These are phyloP conservation scores for Linhomoeus sp. DNA, from an alignment of 2,888 invertebrate genomes.

Conservation along the genomic window DNA sequence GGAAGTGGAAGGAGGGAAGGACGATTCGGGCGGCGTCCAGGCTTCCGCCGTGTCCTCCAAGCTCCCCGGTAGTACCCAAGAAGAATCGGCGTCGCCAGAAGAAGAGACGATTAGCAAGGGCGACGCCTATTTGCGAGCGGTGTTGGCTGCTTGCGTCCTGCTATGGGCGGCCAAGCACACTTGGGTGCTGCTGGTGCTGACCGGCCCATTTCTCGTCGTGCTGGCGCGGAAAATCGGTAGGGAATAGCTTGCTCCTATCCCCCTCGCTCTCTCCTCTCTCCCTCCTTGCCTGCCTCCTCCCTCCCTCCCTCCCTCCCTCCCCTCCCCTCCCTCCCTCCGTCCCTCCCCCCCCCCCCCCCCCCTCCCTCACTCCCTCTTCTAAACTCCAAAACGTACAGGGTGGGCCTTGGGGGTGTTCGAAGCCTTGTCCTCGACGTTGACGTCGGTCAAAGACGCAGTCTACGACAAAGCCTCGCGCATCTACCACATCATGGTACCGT, in stretches of 20 bases:
- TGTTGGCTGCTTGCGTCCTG: conserved; percentile 13
- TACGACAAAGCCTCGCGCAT: background rate
- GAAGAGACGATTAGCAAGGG: background rate
- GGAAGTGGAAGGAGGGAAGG: too few species aligned
- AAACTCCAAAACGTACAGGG: background rate
- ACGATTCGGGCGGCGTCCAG: too few species aligned
- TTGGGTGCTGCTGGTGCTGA: conserved; percentile 14
- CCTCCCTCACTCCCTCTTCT: too few species aligned
- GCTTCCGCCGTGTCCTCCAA: too few species aligned
- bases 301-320: too few species aligned
- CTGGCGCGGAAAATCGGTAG: conserved; percentile 7
- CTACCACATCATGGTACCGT: conserved; percentile 2
- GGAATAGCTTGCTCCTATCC: too few species aligned
- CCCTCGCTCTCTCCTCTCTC: too few species aligned
- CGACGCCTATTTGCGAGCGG: conserved; percentile 7
- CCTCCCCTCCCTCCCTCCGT: too few species aligned
- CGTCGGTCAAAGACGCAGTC: background rate
- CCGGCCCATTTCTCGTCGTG: conserved; percentile 16
- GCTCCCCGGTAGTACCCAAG: too few species aligned
- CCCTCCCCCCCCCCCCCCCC: too few species aligned
- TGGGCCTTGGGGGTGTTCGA: background rate
- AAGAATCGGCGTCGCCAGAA: background rate
- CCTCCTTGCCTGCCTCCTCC: too few species aligned
- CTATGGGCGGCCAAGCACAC: conserved; percentile 20
- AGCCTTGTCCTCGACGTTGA: background rate